Base-by-base conservation (phyloP, 1,140 invertebrate species). In the Heterodera schachtii region DNA sequence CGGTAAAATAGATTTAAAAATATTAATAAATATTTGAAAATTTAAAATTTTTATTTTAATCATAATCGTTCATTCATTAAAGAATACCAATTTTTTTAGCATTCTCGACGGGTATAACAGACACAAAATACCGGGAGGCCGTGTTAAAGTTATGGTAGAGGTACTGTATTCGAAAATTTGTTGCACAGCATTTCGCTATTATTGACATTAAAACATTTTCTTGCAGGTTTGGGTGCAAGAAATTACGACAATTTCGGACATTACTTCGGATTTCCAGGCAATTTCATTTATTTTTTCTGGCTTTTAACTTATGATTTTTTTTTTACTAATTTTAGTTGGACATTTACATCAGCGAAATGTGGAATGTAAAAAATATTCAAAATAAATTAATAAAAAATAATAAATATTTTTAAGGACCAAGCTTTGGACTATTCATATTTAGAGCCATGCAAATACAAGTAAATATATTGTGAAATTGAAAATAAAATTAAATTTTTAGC, bases 191-290 rank as follows among this genome's bases (percentile, higher is more conserved):
- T n/a, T n/a, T n/a, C 9, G 16, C 0, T 16, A 60, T 11, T 60
- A 2, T 16, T 16, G 13, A 16, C 11, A 16, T 19, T 16, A 11
- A 19, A 60, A 60, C 0, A 84, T 87, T 9, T 85, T n/a, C n/a
- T n/a, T n/a, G n/a, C n/a, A 88, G 73, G 87, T 89, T 21, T 89
- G 88, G 88, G 88, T 89, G 19, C 88, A 89, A 64, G 88, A 89
- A 73, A 89, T 89, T 71, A 89, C 88, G 13, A 90, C 88, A 21
- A 90, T 89, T 46, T 83, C 64, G 6, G 88, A 89, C 78, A 89
- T 89, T 11, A 89, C 88, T 4, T 85, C 83, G 19, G 88, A 89
- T 81, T 89, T 89, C 77, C 83, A 88, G 85, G 87, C 87, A 49
- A 71, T 41, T 41, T 41, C 3, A 3, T 31, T 71, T 71, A 13